Percentiles rank a stretch among this genome's conserved stretches.
Conservation (phyloP, 2,888 invertebrate genomes). For the Parnassius smintheus region DNA sequence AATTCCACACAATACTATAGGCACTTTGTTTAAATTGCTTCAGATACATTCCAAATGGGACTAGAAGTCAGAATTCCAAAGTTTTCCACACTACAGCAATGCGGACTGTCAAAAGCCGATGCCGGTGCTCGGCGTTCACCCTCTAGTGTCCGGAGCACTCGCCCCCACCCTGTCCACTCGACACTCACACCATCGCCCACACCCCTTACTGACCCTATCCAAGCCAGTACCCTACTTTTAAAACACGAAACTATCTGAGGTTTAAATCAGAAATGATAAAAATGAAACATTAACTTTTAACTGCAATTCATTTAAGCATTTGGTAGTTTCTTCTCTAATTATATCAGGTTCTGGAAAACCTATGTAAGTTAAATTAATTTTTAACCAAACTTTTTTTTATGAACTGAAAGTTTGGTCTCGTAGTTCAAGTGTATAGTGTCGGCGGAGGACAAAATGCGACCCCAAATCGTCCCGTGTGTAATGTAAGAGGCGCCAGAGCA, state of each 20-base stretch:
- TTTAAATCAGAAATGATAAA: conserved; percentile 4
- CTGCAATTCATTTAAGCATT: no score
- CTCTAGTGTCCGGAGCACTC: conserved; percentile 60
- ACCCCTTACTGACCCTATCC: conserved; percentile 57
- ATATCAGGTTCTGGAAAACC: no score
- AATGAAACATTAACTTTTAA: no score
- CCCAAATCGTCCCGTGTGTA: no score
- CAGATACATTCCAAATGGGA: conserved; percentile 27
- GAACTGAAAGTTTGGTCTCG: no score
- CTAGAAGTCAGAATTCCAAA: conserved; percentile 23
- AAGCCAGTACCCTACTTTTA: conserved; percentile 38
- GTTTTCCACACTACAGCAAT: conserved; percentile 47
- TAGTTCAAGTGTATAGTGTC: no score
- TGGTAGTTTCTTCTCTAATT: no score
- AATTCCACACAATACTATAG: no score
- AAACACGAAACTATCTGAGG: conserved; percentile 33
- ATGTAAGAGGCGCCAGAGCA: no score
- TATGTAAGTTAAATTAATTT: no score
- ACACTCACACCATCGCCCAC: conserved; percentile 36
- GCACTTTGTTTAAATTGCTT: conserved; percentile 9
- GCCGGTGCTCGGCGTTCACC: conserved; percentile 54
- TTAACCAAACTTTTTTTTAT: no score
- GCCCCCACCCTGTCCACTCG: conserved; percentile 39
- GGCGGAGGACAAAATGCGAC: no score
- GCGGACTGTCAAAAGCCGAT: conserved; percentile 74